These are phyloP conservation scores for Zoanthus sociatus DNA, from an alignment of 92 coral and sea anemone genomes.

Conservation along the genomic window DNA sequence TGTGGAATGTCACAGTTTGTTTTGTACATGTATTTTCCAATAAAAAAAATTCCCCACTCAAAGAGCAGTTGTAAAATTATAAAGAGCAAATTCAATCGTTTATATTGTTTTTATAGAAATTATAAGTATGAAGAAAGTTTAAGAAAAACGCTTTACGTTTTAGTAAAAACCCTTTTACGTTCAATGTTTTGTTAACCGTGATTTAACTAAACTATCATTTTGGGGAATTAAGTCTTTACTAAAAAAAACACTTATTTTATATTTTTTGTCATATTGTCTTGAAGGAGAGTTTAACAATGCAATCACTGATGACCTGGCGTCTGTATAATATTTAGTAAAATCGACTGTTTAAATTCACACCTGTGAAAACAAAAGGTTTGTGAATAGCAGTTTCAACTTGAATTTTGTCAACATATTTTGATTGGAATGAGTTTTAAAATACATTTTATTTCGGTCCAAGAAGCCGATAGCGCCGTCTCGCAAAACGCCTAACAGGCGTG, in stretches of 20 bases:
- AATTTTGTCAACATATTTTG: not conserved
- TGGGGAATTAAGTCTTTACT: not conserved
- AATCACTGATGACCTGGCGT: not conserved
- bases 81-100: not conserved
- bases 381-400: slow-evolving; percentile 15
- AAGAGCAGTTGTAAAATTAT: not conserved
- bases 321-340: not conserved
- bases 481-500: not conserved
- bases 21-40: not conserved
- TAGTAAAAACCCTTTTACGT: not conserved
- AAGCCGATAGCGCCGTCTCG: not conserved
- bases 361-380: slow-evolving; percentile 2
- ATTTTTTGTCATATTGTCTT: not conserved
- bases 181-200: not conserved
- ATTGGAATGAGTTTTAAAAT: not conserved
- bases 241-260: not conserved
- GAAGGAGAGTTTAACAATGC: not conserved
- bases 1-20: slow-evolving; percentile 29
- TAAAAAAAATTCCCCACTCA: not conserved
- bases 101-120: not conserved
- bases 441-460: not conserved
- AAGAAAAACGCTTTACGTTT: no score
- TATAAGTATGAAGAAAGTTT: not conserved
- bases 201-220: not conserved
- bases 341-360: not conserved